Percentiles rank a stretch among this genome's conserved stretches.
phyloP scores from a whole-genome alignment of 1,140 invertebrate species.

The Linepithema humile region DNA sequence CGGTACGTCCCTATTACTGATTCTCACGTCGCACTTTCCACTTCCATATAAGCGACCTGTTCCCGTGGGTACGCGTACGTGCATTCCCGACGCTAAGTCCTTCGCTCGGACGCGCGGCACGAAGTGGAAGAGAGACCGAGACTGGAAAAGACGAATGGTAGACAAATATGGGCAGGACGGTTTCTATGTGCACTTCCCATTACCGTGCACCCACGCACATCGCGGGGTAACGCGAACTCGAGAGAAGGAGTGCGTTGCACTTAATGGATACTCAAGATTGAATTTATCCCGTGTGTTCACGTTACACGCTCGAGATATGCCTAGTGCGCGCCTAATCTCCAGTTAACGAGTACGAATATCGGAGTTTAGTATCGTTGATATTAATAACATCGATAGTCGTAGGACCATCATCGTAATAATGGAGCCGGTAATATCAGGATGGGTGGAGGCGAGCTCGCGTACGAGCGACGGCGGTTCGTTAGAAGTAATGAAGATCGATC shows the following conservation, averaged over 20 bases:
- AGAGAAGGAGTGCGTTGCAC: slow-evolving; percentile 65
- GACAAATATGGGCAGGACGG: slow-evolving; percentile 79
- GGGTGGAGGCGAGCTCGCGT: slow-evolving; percentile 24
- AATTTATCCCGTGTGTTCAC: slow-evolving; percentile 71
- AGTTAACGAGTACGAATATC: slow-evolving; percentile 69
- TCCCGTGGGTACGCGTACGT: too few relatives aligned
- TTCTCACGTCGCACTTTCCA: slow-evolving; percentile 1
- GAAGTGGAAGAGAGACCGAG: slow-evolving; percentile 47
- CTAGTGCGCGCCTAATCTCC: slow-evolving; percentile 52
- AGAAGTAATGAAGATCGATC: slow-evolving; percentile 62
- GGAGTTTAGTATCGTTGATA: slow-evolving; percentile 54
- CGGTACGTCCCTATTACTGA: slow-evolving; percentile 1
- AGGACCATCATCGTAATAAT: slow-evolving; percentile 52
- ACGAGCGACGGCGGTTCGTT: slow-evolving; percentile 53
- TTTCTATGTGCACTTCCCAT: slow-evolving; percentile 79
- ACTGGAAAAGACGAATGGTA: slow-evolving; percentile 77
- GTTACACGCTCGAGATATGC: slow-evolving; percentile 21
- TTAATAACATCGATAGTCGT: slow-evolving; percentile 64
- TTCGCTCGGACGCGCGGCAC: slow-evolving; percentile 1
- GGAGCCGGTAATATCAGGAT: slow-evolving; percentile 24
- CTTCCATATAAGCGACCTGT: slow-evolving; percentile 22
- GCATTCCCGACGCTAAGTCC: slow-evolving; percentile 34
- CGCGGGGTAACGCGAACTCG: slow-evolving; percentile 65
- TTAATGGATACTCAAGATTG: slow-evolving; percentile 75
- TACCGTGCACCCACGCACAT: slow-evolving; percentile 76